A percentile compares a stretch with the other conserved stretches of the same genome.
These are phyloP conservation scores for Borostomias antarcticus DNA, from an alignment of 2,797 vertebrate species.

Conservation along the genomic window DNA sequence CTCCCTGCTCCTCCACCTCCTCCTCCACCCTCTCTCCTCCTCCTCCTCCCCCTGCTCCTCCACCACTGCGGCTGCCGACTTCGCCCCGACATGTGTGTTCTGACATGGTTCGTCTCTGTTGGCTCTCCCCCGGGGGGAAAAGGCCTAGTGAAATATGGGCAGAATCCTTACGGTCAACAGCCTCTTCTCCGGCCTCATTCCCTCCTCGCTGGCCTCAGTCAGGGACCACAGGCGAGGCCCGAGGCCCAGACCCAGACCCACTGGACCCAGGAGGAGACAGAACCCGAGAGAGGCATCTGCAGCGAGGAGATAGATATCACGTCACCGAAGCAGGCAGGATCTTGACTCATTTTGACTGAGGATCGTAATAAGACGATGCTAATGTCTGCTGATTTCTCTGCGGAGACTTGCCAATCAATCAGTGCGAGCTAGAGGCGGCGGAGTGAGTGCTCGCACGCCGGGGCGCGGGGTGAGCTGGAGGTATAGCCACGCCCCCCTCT, in stretches of 20 bases:
- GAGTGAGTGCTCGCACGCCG: conserved; percentile 19
- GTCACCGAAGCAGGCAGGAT: conserved; percentile 37
- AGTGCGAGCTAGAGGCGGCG: not conserved
- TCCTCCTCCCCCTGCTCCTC: conserved; percentile 14
- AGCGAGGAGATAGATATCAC: conserved; percentile 36
- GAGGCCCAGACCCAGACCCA: conserved; percentile 19
- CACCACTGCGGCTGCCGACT: conserved; percentile 24
- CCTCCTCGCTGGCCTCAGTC: conserved; percentile 37
- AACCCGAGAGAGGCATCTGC: not conserved
- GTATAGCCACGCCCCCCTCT: conserved; percentile 27
- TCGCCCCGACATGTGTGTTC: conserved; percentile 48
- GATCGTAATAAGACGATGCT: conserved; percentile 29
- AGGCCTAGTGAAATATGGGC: conserved; percentile 61
- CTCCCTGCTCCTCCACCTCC: not conserved
- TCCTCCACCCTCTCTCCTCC: conserved; percentile 12
- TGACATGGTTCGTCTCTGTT: conserved; percentile 52
- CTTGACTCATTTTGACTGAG: conserved; percentile 37
- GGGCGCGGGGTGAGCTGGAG: too few species aligned
- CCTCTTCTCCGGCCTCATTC: conserved; percentile 52
- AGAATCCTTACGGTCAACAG: conserved; percentile 52
- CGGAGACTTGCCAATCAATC: not conserved
- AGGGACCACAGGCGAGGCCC: conserved; percentile 30
- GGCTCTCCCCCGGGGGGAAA: conserved; percentile 50
- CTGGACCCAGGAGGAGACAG: conserved; percentile 20
- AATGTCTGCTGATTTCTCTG: not conserved